Evolutionary conservation across 2,888 invertebrate genomes (phyloP), one percentile per base, ranked within the genome.

Genomic region (Amphipoea lucens): DNA sequence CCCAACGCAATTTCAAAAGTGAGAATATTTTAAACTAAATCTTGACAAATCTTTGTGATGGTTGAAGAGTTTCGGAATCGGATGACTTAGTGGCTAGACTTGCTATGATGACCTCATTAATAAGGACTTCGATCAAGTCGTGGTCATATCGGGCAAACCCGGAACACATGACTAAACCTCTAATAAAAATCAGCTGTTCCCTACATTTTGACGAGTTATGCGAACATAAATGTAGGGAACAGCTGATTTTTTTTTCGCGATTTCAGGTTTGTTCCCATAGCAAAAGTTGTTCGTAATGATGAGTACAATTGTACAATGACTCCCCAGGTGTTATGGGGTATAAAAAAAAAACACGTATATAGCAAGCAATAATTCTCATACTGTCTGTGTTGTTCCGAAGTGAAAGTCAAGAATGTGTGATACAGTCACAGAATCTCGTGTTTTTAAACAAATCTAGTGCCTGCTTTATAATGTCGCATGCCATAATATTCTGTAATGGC

Each of bases 391-490:
- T 72, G 23, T 17, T 48, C 20, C 51, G 4, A 63, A 78, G 83
- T 75, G 86, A 82, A 84, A 86, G 84, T 82, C 48, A 73, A 73
- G 69, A 83, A 81, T 75, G 78, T 51, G 65, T 70, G 66, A 72
- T 23, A 68, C 36, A 40, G n/a, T 57, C 65, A 60, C 7, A 70
- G n/a, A 51, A 66, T 69, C 68, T 68, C 72, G 69, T 78, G 69
- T 42, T 72, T 82, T 73, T 67, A 66, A 73, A 67, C 76, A 78
- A 69, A 66, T 78, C 74, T 66, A 54, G 73, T 23, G 54, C 48
- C 12, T 67, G 23, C 62, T 29, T 79, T 54, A 75, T 57, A 7
- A 63, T 51, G 51, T 67, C 62, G 12, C n/a, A 66, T 70, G 40
- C 66, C 20, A 48, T 45, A 51, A 62, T 54, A 29, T 81, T 81